Base-by-base conservation (phyloP, 30 jellyfish, hydroid and myxozoan genomes). In the Euphysa ruthae region DNA sequence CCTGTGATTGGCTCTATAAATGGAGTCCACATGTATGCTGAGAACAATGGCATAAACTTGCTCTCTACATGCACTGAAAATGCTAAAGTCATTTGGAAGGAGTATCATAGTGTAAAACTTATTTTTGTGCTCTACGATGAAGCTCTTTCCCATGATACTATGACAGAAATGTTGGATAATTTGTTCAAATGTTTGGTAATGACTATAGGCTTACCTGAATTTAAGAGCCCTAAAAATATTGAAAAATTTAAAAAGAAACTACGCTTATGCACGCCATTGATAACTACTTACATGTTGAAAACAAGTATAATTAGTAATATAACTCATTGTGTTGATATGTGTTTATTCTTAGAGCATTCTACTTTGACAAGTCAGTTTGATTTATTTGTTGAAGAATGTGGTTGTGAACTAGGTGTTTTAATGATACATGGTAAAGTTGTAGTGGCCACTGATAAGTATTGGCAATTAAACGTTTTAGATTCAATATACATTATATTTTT, bases 1-100 rank as follows among this genome's bases (percentile, higher is more conserved):
- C 98, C 98, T 2, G 82, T 90, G 10, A 72, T 90, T 63, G 98
- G 98, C n/a, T 82, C 98, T 1, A 55, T 90, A 51, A 90, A 90
- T 69, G 98, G 98, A 26, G 84, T 90, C 3, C 95, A 90, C 71
- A 81, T 90, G 95, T 90, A 72, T 76, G 87, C 95, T 13, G 49
- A 77, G 58, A 90, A 66, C 33, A 90, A 90, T 35, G 93, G 89
- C 28, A 80, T 75, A 6, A 78, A 82, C 60, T 29, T 81, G 30
- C 81, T 66, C 27, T 64, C 70, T 58, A 73, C 95, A 16, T 44
- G 79, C 43, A 79, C 98, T 12, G 94, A 82, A 44, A 75, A 75
- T 52, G 94, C 91, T 12, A 82, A 76, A 65, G 58, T 82, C 24
- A 26, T 61, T 20, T 90, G 98, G 98, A 82, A 90, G 60, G 84